Conservation (phyloP, 2,797 vertebrate species). For the Malacoctenus gilli region DNA sequence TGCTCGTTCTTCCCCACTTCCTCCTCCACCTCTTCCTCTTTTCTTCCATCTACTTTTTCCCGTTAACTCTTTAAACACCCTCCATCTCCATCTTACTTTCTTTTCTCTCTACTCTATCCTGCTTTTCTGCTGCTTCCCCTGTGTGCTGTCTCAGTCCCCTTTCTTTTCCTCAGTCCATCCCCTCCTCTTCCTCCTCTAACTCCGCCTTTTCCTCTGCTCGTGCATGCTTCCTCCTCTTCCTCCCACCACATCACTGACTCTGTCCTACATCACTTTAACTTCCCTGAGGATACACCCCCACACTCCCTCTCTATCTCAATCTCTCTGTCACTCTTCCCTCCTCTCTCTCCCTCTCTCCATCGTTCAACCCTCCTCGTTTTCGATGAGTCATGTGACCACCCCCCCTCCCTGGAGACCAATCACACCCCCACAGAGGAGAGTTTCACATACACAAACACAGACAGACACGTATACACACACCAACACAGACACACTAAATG, state of each 20-base stretch:
- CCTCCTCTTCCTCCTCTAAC: background rate
- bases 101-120: too few relatives aligned
- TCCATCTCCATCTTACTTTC: too few relatives aligned
- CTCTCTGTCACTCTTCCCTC: constrained; percentile 13
- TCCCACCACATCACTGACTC: constrained; percentile 51
- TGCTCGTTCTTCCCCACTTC: too few relatives aligned
- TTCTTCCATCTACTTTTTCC: background rate
- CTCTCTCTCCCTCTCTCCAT: constrained; percentile 15
- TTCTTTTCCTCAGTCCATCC: background rate
- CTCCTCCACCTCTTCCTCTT: background rate
- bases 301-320: constrained; percentile 2
- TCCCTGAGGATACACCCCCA: constrained; percentile 57
- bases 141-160: too few relatives aligned
- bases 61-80: background rate
- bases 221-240: constrained; percentile 40
- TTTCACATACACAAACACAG: constrained; percentile 14
- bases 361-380: constrained; percentile 39
- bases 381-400: constrained; percentile 68
- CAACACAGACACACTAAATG: constrained; percentile 6
- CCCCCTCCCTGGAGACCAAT: constrained; percentile 49
- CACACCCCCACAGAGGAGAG: constrained; percentile 59
- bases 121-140: background rate
- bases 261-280: constrained; percentile 61
- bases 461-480: constrained; percentile 13
- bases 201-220: background rate